Base-by-base conservation (phyloP, 2,888 invertebrate species). In the Acleris emargana region DNA sequence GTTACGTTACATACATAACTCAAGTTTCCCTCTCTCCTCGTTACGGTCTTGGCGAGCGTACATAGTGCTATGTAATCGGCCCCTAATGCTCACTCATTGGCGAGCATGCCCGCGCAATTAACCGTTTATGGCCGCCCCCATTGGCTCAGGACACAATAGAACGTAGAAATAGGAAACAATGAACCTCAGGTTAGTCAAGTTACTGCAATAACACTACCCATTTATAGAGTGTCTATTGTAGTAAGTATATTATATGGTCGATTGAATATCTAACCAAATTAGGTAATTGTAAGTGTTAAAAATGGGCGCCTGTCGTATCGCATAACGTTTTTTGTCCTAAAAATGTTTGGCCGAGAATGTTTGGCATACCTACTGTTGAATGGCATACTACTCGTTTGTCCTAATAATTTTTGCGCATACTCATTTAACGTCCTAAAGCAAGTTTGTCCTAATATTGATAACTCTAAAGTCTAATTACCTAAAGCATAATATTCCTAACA, bases 11-110 rank as follows among this genome's bases (percentile, higher is more conserved):
- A n/a, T n/a, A n/a, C 17, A 51, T 51, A n/a, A 54, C 20, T 38
- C 5, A 38, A 22, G 47, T 57, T 45, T n/a, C 57, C 45, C 52
- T 18, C 52, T 18, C 38, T 57, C 43, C 45, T 50, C 38, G n/a
- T 42, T 38, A 50, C 71, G 64, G 70, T 68, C 73, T 73, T 73
- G 45, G 45, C 71, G 71, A 73, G 69, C 70, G 73, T 75, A 67
- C 69, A 73, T 69, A 58, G 53, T 67, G 66, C 75, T 83, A 84
- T 84, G 71, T 86, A 81, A 71, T 71, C 73, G 75, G 76, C 81
- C 88, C 90, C 91, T 89, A 91, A 92, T 90, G 92, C 92, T 87
- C 79, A 89, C 69, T 86, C 90, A 91, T 88, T 90, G 88, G 89
- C 74, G 87, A 90, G 89, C 84, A 81, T 87, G 85, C 89, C 88